A percentile compares a stretch with the other conserved stretches of the same genome.
phyloP scores from a whole-genome alignment of 2,113 vertebrate species.

The Dinomys branickii region DNA sequence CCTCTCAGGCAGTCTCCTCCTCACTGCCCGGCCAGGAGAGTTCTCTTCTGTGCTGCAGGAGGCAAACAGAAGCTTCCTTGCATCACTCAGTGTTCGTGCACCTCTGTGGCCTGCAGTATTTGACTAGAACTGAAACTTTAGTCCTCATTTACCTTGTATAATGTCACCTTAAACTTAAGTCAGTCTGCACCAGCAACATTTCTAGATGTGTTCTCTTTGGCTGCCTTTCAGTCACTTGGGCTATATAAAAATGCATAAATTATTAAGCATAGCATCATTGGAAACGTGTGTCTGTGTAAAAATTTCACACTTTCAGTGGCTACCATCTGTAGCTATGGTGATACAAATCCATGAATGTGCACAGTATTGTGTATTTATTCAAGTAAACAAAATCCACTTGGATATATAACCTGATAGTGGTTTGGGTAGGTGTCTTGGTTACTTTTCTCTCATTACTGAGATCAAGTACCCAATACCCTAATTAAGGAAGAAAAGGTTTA shows the following conservation, averaged over 20 bases:
- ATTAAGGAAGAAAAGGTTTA: too few relatives aligned
- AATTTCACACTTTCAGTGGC: slow-evolving; percentile 77
- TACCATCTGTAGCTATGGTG: slow-evolving; percentile 80
- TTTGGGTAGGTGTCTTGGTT: slow-evolving; percentile 71
- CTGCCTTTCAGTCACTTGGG: slow-evolving; percentile 87
- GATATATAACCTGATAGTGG: slow-evolving; percentile 73
- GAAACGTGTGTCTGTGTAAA: slow-evolving; percentile 84
- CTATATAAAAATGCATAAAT: slow-evolving; percentile 76
- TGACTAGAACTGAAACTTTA: slow-evolving; percentile 73
- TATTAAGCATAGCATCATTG: slow-evolving; percentile 84
- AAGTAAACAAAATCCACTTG: slow-evolving; percentile 77
- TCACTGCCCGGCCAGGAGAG: not conserved
- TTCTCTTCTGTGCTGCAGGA: not conserved
- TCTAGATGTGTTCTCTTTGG: slow-evolving; percentile 84
- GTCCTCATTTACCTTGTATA: slow-evolving; percentile 76
- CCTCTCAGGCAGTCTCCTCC: not conserved
- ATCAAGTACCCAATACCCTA: too few relatives aligned
- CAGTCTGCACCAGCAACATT: slow-evolving; percentile 83
- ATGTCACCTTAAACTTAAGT: slow-evolving; percentile 80
- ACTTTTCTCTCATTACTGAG: too few relatives aligned
- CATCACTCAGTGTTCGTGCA: slow-evolving; percentile 47
- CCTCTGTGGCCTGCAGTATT: slow-evolving; percentile 52
- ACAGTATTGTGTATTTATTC: slow-evolving; percentile 65
- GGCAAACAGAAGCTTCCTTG: slow-evolving; percentile 62
- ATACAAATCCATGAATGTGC: slow-evolving; percentile 74